A percentile compares a stretch with the other conserved stretches of the same genome.
These are phyloP conservation scores for Argyresthia albistria DNA, from an alignment of 2,888 invertebrate genomes.

Conservation along the genomic window DNA sequence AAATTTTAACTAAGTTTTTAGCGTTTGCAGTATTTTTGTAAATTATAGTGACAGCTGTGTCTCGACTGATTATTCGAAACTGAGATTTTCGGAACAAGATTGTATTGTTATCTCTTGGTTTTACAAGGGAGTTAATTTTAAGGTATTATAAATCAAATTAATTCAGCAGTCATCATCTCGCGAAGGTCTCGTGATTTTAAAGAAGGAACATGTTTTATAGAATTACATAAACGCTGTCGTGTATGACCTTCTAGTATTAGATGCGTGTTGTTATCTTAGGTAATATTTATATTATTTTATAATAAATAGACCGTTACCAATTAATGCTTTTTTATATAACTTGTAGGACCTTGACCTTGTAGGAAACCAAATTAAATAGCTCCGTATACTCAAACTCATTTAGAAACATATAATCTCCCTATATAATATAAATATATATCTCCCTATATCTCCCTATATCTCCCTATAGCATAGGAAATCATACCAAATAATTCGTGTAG, in stretches of 20 bases:
- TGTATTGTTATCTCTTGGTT: slow-evolving; percentile 66
- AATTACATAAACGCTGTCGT: slow-evolving; percentile 42
- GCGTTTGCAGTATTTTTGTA: slow-evolving; percentile 49
- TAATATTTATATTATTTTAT: slow-evolving; percentile 32
- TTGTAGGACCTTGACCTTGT: not conserved
- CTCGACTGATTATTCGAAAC: slow-evolving; percentile 67
- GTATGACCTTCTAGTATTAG: slow-evolving; percentile 64
- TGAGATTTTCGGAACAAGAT: slow-evolving; percentile 55
- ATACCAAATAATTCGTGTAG: too few species aligned
- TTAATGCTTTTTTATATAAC: slow-evolving; percentile 19
- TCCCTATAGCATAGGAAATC: too few species aligned
- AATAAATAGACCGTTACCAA: slow-evolving; percentile 18
- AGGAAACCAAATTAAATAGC: too few species aligned
- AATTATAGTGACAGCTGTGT: slow-evolving; percentile 61
- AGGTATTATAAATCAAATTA: not conserved
- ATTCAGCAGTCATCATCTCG: slow-evolving; percentile 15
- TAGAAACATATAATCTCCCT: too few species aligned
- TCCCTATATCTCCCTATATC: too few species aligned
- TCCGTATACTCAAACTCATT: too few species aligned
- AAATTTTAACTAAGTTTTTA: slow-evolving; percentile 12
- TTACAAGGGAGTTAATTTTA: slow-evolving; percentile 52
- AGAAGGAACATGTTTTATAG: slow-evolving; percentile 16
- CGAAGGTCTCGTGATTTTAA: slow-evolving; percentile 49
- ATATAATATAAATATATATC: too few species aligned
- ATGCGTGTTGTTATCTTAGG: slow-evolving; percentile 47